Base-by-base conservation (phyloP, 1,140 invertebrate species). In the Euura saliciscinereae region DNA sequence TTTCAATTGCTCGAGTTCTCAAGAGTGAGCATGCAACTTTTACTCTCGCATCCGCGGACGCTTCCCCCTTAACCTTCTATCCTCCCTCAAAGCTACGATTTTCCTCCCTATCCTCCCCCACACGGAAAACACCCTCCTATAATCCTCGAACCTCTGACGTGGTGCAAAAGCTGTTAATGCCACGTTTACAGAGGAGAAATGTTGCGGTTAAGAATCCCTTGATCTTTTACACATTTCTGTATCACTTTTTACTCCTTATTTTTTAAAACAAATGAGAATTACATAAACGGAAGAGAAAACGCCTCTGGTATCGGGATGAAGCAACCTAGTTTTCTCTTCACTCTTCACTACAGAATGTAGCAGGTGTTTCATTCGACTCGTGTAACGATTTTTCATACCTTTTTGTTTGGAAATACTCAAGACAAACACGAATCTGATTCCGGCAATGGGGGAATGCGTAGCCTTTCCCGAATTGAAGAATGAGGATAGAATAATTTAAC, bases 151-250 rank as follows among this genome's bases (percentile, higher is more conserved):
- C 51, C 51, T 28, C 28, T 11, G 51, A 59, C 51, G 0, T 59
- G 51, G 51, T 59, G 51, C 51, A 8, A 59, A 59, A 59, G 51
- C 51, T 8, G 51, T 59, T 59, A 59, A 59, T 59, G 51, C 51
- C 51, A 59, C 51, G 6, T 59, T 59, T 59, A 8, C 51, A n/a
- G 51, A 59, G 51, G 51, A 59, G 51, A 59, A 59, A 59, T 59
- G 13, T 59, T 59, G 6, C 51, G 51, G 8, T 59, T 6, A n/a
- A 59, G 51, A 59, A 59, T 59, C 51, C 51, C 51, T 59, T 59
- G 51, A 59, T 59, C 51, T 59, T n/a, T n/a, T 8, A 59, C 51
- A 59, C 13, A 11, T 59, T 59, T 59, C 3, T 59, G 10, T 59
- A 3, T 59, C 6, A 59, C 13, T 59, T 11, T 59, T 59, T 6